Conservation (phyloP, 1,140 invertebrate species). For the Theocolax elegans region DNA sequence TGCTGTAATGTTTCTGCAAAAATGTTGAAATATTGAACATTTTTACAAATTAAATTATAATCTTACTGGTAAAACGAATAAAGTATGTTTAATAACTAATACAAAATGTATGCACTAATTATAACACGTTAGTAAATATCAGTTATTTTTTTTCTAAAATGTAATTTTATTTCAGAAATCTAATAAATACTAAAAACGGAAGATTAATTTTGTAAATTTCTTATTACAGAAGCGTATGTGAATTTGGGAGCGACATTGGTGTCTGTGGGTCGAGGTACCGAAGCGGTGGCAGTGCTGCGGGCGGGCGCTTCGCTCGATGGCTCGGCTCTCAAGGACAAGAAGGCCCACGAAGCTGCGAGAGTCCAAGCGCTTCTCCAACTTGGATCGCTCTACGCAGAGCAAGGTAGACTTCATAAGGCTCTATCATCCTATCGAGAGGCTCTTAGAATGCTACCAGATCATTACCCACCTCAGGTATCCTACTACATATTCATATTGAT, state of each 20-base stretch:
- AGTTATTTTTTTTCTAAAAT: too few relatives aligned
- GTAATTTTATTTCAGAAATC: too few relatives aligned
- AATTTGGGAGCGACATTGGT: constrained; percentile 91
- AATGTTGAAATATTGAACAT: too few relatives aligned
- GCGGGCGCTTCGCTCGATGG: constrained; percentile 87
- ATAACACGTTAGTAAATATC: too few relatives aligned
- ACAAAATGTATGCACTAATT: too few relatives aligned
- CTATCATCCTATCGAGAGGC: constrained; percentile 91
- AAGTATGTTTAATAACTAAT: too few relatives aligned
- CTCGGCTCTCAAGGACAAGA: constrained; percentile 86
- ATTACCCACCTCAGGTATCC: constrained; percentile 85
- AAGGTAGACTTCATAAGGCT: constrained; percentile 85
- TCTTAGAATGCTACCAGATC: constrained; percentile 80
- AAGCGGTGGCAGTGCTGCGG: constrained; percentile 85
- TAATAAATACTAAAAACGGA: too few relatives aligned
- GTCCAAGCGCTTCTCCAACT: constrained; percentile 92
- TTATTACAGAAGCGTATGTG: constrained; percentile 89
- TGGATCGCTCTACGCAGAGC: constrained; percentile 88
- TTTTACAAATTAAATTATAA: too few relatives aligned
- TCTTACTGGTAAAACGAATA: too few relatives aligned
- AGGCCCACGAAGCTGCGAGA: constrained; percentile 88
- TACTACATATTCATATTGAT: too few relatives aligned
- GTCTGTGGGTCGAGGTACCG: constrained; percentile 81
- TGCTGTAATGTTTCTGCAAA: too few relatives aligned
- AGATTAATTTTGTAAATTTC: too few relatives aligned